Percentiles rank a stretch among this genome's conserved stretches.
Evolutionary conservation across 2,113 vertebrate species (phyloP).

Genomic region (Sapajus apella): DNA sequence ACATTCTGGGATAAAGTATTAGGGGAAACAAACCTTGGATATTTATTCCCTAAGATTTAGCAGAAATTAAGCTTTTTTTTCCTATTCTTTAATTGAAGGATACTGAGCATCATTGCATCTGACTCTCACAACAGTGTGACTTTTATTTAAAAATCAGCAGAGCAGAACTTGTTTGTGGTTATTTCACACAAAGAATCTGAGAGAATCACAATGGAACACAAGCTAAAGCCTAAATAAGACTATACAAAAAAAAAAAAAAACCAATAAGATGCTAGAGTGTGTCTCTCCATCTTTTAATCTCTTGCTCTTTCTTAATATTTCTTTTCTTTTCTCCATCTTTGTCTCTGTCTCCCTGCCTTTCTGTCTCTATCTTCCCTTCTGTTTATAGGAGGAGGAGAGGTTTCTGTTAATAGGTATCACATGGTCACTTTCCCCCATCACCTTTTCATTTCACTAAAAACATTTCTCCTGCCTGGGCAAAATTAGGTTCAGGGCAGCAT

Average conservation of each 20-base stretch:
- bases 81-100: background rate
- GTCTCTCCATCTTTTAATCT: background rate
- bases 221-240: background rate
- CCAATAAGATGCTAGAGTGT: background rate
- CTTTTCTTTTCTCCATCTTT: background rate
- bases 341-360: background rate
- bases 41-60: background rate
- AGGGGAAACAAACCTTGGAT: background rate
- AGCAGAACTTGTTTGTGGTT: background rate
- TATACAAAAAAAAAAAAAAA: background rate
- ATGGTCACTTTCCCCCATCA: background rate
- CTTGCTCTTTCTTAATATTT: background rate
- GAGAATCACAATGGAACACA: background rate
- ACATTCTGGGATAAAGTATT: background rate
- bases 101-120: background rate
- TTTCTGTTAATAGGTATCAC: background rate
- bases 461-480: background rate
- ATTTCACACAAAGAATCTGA: background rate
- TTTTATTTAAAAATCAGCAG: background rate
- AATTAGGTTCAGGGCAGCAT: background rate
- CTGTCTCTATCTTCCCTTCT: background rate
- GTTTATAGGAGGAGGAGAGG: background rate
- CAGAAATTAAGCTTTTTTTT: background rate
- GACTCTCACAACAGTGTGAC: background rate
- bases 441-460: background rate